Base-by-base conservation (phyloP, 2,113 vertebrate genomes). In the Herpetotheres cachinnans region DNA sequence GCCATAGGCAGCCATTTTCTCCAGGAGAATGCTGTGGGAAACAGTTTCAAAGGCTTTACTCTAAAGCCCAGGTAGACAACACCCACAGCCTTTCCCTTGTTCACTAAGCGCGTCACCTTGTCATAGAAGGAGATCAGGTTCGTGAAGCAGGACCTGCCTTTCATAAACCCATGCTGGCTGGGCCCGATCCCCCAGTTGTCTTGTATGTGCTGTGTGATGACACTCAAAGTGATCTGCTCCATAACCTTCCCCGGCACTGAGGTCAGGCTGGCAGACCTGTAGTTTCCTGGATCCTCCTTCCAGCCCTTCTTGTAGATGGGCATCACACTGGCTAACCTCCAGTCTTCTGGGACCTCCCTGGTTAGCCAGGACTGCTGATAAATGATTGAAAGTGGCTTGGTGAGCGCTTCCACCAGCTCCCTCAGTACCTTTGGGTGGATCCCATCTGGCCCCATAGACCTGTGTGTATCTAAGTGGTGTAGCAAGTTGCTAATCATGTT, bases 131-230 rank as follows among this genome's bases (percentile, higher is more conserved):
- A 59, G 63, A 42, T 13, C 11, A 36, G 24, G 16, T 42, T 47
- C 34, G 12, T 15, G 44, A 36, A 62, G 56, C 34, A 27, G 44
- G 54, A 58, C 21, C 29, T 66, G 4, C n/a, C 13, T 67, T 73
- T 73, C 20, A 40, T 49, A 79, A 87, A n/a, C 3, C 4, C 22
- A 3, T 30, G 32, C 18, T 82, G 19, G 9, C 34, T 63, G 27
- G 8, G 20, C 7, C 44, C 65, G 27, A n/a, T 71, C 7, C 9
- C 19, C 34, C 5, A 13, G 42, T 42, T 42, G 42, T 42, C 42
- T 14, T 20, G 3, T 30, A 49, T 2, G 3, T 58, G 27, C 17
- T 46, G 6, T 0, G 0, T 47, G 13, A 25, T 11, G 21, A 8
- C 25, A 32, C 9, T 63, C 26, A 49, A 29, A 26, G 9, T 7